phyloP scores from a whole-genome alignment of 2,888 invertebrate species.

The Macrophya alboannulata region DNA sequence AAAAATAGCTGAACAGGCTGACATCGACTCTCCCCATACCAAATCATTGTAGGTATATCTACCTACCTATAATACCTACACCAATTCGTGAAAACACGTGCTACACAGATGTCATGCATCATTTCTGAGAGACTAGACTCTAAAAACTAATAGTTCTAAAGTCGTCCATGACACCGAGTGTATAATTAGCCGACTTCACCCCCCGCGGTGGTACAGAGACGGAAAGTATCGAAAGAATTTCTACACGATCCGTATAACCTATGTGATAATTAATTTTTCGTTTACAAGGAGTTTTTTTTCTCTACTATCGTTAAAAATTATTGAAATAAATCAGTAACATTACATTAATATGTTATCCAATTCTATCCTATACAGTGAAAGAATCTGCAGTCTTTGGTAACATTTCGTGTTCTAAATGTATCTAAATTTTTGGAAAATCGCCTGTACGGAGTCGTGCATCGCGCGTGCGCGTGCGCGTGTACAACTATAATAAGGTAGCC shows the following conservation, averaged over 20 bases:
- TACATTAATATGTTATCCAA: too few relatives aligned
- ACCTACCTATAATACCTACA: background rate
- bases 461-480: background rate
- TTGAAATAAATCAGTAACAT: too few relatives aligned
- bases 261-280: too few relatives aligned
- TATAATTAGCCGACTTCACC: constrained; percentile 25
- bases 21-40: background rate
- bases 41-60: background rate
- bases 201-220: constrained; percentile 9
- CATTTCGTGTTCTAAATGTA: too few relatives aligned
- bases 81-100: constrained; percentile 60
- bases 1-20: too few relatives aligned
- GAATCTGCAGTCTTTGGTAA: too few relatives aligned
- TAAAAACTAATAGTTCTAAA: constrained; percentile 2
- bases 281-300: too few relatives aligned
- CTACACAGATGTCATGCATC: constrained; percentile 61
- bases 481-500: background rate
- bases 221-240: background rate
- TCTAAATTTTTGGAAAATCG: too few relatives aligned
- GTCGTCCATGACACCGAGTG: background rate
- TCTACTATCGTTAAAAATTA: too few relatives aligned
- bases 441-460: too few relatives aligned
- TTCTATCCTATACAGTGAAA: too few relatives aligned
- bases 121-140: constrained; percentile 24
- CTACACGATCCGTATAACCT: too few relatives aligned